These are phyloP conservation scores for Serranus cabrilla DNA, from an alignment of 2,797 vertebrate species.

Conservation along the genomic window DNA sequence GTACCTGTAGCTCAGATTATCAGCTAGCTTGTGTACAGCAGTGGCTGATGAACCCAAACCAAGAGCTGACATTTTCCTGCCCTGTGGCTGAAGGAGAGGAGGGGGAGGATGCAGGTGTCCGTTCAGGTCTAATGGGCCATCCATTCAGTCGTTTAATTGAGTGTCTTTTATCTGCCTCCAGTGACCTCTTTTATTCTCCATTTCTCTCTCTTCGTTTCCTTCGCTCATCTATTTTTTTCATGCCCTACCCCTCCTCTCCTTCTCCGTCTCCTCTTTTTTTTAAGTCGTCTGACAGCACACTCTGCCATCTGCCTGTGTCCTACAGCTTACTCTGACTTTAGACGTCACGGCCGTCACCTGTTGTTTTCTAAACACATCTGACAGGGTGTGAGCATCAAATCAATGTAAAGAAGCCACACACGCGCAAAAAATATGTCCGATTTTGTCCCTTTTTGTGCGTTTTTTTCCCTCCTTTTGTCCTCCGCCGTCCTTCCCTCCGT, in stretches of 20 bases:
- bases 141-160: conserved; percentile 83
- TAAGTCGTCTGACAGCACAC: conserved; percentile 20
- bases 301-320: conserved; percentile 34
- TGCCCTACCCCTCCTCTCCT: conserved; percentile 5
- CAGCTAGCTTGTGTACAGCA: conserved; percentile 60
- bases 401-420: conserved; percentile 36
- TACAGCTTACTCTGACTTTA: conserved; percentile 42
- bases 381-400: conserved; percentile 38
- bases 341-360: conserved; percentile 53
- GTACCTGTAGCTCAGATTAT: conserved; percentile 69
- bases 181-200: conserved; percentile 77
- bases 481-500: conserved; percentile 53
- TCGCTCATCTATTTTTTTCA: conserved; percentile 50
- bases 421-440: conserved; percentile 29
- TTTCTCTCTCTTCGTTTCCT: conserved; percentile 64
- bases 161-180: conserved; percentile 79
- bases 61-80: conserved; percentile 73
- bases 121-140: conserved; percentile 79
- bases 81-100: conserved; percentile 50
- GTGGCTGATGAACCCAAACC: conserved; percentile 72
- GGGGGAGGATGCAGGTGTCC: conserved; percentile 66
- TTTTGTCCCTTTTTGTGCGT: background rate
- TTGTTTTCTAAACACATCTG: conserved; percentile 62
- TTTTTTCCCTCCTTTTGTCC: conserved; percentile 46
- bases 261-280: conserved; percentile 31